A percentile compares a stretch with the other conserved stretches of the same genome.
Conservation (phyloP, 2,888 invertebrate species). For the Idaea straminata region DNA sequence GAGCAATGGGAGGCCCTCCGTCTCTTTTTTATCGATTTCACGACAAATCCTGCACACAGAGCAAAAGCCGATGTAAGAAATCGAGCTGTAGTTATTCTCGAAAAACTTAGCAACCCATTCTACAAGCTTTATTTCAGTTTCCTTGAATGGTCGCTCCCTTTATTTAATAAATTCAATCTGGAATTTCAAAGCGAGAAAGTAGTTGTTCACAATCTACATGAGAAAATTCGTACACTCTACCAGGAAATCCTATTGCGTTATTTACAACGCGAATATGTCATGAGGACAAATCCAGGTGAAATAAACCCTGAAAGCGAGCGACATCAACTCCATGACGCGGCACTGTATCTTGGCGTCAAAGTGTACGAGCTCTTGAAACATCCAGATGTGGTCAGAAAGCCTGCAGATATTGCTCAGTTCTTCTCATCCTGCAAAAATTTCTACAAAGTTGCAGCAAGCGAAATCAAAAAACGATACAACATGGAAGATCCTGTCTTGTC, state of each 20-base stretch:
- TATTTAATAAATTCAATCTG: slow-evolving; percentile 22
- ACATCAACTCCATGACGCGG: no score
- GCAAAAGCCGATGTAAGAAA: slow-evolving; percentile 19
- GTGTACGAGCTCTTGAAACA: slow-evolving; percentile 20
- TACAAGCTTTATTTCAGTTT: slow-evolving; percentile 21
- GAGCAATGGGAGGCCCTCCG: slow-evolving; percentile 18
- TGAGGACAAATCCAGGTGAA: slow-evolving; percentile 10
- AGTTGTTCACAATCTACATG: slow-evolving; percentile 21
- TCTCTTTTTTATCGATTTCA: slow-evolving; percentile 21
- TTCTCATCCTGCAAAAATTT: slow-evolving; percentile 24
- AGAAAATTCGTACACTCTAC: slow-evolving; percentile 17
- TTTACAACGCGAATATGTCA: slow-evolving; percentile 13
- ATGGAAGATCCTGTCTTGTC: slow-evolving; percentile 23
- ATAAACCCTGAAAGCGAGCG: not conserved
- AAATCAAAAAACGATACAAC: slow-evolving; percentile 21
- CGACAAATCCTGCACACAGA: slow-evolving; percentile 17
- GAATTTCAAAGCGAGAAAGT: slow-evolving; percentile 24
- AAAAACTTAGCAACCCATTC: slow-evolving; percentile 20
- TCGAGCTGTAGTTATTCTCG: slow-evolving; percentile 16
- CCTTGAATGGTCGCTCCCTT: slow-evolving; percentile 19
- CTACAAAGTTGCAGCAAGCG: slow-evolving; percentile 18
- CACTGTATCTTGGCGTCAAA: slow-evolving; percentile 10
- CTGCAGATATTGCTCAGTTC: slow-evolving; percentile 19
- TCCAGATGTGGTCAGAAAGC: slow-evolving; percentile 21
- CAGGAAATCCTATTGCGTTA: slow-evolving; percentile 16